phyloP scores from a whole-genome alignment of 1,140 invertebrate species.

The Mamestra configurata region DNA sequence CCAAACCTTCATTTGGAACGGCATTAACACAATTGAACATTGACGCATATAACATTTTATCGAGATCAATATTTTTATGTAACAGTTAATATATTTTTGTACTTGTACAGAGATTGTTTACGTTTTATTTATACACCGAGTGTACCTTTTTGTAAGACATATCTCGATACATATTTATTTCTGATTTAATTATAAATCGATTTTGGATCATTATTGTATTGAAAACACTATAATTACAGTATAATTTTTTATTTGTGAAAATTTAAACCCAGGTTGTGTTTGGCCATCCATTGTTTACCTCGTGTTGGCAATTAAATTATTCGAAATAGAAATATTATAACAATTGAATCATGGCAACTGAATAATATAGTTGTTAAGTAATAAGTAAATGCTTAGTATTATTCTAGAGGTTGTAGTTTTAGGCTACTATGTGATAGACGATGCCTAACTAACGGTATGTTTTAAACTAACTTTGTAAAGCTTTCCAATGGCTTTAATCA shows the following conservation, averaged over 20 bases:
- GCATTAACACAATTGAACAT: constrained; percentile 26
- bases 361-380: constrained; percentile 52
- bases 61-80: constrained; percentile 73
- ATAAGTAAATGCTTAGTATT: constrained; percentile 55
- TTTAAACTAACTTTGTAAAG: constrained; percentile 46
- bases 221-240: constrained; percentile 31
- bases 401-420: constrained; percentile 60
- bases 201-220: constrained; percentile 47
- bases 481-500: constrained; percentile 71
- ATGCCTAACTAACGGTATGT: constrained; percentile 65
- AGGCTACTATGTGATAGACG: constrained; percentile 68
- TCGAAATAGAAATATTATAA: constrained; percentile 43
- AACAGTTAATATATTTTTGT: constrained; percentile 82
- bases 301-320: constrained; percentile 51
- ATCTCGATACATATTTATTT: constrained; percentile 63
- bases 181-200: constrained; percentile 46
- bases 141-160: constrained; percentile 79
- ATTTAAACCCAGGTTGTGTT: constrained; percentile 68
- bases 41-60: constrained; percentile 60
- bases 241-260: constrained; percentile 59
- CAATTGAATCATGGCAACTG: constrained; percentile 51
- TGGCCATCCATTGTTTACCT: constrained; percentile 68
- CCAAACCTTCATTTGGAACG: constrained; percentile 47
- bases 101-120: constrained; percentile 76
- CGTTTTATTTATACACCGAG: constrained; percentile 63